These are phyloP conservation scores for Drosophila parvula DNA, from an alignment of 1,140 invertebrate genomes.

Conservation along the genomic window DNA sequence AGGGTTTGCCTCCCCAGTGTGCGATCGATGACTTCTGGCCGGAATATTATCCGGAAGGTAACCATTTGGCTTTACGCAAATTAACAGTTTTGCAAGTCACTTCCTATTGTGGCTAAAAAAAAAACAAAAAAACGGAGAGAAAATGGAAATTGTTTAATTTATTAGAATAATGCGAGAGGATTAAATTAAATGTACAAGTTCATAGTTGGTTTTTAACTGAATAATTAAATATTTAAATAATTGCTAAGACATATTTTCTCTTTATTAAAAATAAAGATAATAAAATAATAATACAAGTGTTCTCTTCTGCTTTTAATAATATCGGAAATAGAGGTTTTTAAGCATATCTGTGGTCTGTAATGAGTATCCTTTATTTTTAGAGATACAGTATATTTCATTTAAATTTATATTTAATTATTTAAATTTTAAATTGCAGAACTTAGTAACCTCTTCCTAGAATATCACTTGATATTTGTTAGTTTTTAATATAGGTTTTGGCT, in stretches of 20 bases:
- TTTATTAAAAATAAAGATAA: too few relatives aligned
- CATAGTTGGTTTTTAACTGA: not conserved
- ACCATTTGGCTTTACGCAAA: conserved; percentile 10
- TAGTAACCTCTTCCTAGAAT: not conserved
- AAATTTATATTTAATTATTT: not conserved
- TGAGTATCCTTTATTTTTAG: too few relatives aligned
- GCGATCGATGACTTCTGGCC: conserved; percentile 11
- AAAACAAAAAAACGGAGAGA: not conserved
- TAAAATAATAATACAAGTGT: too few relatives aligned
- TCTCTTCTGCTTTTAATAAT: too few relatives aligned
- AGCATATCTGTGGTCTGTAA: too few relatives aligned
- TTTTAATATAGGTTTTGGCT: not conserved
- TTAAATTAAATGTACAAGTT: not conserved
- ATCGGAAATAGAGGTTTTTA: not conserved
- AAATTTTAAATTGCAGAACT: not conserved
- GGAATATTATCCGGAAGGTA: conserved; percentile 7
- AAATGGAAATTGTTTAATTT: not conserved
- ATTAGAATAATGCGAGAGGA: not conserved
- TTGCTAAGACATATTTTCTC: too few relatives aligned
- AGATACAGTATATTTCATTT: too few relatives aligned
- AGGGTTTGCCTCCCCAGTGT: not conserved
- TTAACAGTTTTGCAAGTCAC: not conserved
- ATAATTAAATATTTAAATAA: not conserved
- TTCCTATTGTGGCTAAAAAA: not conserved
- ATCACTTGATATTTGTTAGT: not conserved